These are phyloP conservation scores for Polypterus bichir DNA, from an alignment of 2,113 vertebrate genomes.

Conservation along the genomic window DNA sequence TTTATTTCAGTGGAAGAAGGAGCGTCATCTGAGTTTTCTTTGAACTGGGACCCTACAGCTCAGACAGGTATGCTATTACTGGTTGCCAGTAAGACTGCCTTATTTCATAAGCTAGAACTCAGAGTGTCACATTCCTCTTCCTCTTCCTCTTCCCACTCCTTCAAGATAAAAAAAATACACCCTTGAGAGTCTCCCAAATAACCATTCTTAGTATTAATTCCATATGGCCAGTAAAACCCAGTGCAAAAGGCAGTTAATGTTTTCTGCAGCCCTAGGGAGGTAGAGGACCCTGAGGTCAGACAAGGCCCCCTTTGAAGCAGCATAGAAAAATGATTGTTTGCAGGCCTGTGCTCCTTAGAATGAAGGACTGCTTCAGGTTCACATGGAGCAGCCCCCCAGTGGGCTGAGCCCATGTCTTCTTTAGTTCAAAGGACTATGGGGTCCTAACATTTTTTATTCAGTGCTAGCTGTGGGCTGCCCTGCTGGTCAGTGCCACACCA, in stretches of 20 bases:
- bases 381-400: too few relatives aligned
- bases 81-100: slow-evolving; percentile 34
- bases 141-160: slow-evolving; percentile 40
- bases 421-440: too few relatives aligned
- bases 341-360: too few relatives aligned
- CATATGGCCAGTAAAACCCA: slow-evolving; percentile 62
- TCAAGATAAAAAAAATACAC: slow-evolving; percentile 30
- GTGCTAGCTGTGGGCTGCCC: too few relatives aligned
- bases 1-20: slow-evolving; percentile 80
- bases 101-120: slow-evolving; percentile 21
- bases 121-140: slow-evolving; percentile 43
- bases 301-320: too few relatives aligned
- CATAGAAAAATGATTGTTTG: too few relatives aligned
- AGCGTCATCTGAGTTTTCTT: slow-evolving; percentile 77
- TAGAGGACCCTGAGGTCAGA: not conserved
- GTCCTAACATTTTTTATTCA: too few relatives aligned
- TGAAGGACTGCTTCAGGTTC: too few relatives aligned
- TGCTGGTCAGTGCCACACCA: too few relatives aligned
- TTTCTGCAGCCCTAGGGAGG: slow-evolving; percentile 33
- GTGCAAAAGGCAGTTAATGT: slow-evolving; percentile 41
- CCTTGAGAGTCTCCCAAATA: too few relatives aligned
- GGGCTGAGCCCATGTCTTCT: too few relatives aligned
- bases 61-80: slow-evolving; percentile 64
- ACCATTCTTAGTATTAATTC: slow-evolving; percentile 50
- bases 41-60: slow-evolving; percentile 78